Percentiles rank a stretch among this genome's conserved stretches.
phyloP scores from a whole-genome alignment of 2,797 vertebrate genomes.

The Loriculus beryllinus region DNA sequence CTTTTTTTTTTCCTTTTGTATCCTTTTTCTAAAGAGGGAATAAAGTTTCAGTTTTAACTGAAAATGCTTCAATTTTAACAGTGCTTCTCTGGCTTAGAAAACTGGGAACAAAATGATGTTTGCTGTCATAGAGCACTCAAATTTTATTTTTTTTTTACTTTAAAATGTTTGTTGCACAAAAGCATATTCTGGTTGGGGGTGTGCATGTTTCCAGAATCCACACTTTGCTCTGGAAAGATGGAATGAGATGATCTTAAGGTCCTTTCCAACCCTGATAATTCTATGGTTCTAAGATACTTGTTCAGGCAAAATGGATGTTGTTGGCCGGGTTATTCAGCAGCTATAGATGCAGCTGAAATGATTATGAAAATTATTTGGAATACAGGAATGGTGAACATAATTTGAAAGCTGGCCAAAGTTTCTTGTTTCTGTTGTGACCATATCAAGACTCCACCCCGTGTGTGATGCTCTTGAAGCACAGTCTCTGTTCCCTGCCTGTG shows the following conservation, averaged over 20 bases:
- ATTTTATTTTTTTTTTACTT: neutral
- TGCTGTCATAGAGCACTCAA: neutral
- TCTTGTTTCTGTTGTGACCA: neutral
- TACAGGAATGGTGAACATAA: neutral
- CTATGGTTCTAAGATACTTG: neutral
- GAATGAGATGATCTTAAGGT: neutral
- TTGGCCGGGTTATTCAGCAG: neutral
- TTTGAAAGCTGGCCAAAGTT: neutral
- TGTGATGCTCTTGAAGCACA: neutral
- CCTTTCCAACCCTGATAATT: neutral
- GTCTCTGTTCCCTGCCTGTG: neutral
- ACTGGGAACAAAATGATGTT: neutral
- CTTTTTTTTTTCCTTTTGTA: neutral
- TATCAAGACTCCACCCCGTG: no score
- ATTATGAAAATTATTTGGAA: neutral
- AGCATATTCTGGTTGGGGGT: neutral
- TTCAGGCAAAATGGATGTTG: neutral
- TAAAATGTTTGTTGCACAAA: neutral
- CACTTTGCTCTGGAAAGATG: neutral
- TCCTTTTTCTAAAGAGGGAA: neutral
- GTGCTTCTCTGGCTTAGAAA: neutral
- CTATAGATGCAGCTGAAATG: neutral
- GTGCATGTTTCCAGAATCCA: neutral
- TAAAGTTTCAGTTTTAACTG: neutral
- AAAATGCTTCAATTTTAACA: neutral